Conservation (phyloP, 2,113 vertebrate species). For the Podocnemis expansa region DNA sequence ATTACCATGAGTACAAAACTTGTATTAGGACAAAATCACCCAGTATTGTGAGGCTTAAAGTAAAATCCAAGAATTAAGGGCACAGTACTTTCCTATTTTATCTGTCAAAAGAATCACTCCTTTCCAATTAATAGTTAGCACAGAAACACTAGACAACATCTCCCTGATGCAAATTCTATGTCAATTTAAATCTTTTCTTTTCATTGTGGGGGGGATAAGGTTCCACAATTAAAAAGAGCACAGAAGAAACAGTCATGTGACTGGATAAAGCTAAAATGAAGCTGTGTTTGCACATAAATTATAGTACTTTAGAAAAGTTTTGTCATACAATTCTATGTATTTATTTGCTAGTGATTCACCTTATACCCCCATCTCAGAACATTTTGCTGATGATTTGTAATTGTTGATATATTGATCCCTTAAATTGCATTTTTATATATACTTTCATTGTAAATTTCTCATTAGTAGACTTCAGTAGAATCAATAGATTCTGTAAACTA, state of each 20-base stretch:
- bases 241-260: constrained; percentile 20
- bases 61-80: too few relatives aligned
- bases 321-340: constrained; percentile 7
- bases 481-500: neutral
- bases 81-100: constrained; percentile 2
- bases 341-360: neutral
- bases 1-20: neutral
- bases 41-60: neutral
- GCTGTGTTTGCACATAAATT: constrained; percentile 30
- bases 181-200: neutral
- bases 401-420: neutral
- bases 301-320: constrained; percentile 35
- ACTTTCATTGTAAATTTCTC: rapidly evolving
- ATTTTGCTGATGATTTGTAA: rapidly evolving
- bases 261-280: constrained; percentile 44
- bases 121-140: constrained; percentile 31
- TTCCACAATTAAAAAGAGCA: neutral
- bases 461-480: neutral
- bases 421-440: neutral
- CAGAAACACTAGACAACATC: constrained; percentile 40
- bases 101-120: constrained; percentile 19
- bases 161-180: constrained; percentile 12
- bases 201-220: neutral
- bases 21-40: neutral
- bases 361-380: rapidly evolving